Evolutionary conservation across 2,113 vertebrate genomes (phyloP).

Genomic region (Neodon shergylaensis): DNA sequence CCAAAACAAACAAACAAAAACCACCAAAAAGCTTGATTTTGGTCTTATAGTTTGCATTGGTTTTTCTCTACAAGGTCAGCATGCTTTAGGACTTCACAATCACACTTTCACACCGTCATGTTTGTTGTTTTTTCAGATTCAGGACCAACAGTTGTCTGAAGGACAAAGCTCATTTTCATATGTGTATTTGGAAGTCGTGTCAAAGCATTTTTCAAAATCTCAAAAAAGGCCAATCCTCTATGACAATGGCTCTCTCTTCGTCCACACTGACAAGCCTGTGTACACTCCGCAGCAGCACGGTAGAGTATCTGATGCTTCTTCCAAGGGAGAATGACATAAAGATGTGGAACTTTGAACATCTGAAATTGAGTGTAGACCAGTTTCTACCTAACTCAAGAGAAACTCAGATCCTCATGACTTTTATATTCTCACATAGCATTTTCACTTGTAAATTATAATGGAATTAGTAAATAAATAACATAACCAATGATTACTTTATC

Average conservation of each 20-base stretch:
- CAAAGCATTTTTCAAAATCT: conserved; percentile 86
- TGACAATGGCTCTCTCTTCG: conserved; percentile 92
- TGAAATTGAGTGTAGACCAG: not conserved
- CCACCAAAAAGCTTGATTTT: rapidly evolving
- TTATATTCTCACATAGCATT: not conserved
- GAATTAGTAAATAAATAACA: conserved; percentile 5
- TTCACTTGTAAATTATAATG: not conserved
- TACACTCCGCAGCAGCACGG: conserved; percentile 94
- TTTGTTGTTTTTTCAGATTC: conserved; percentile 84
- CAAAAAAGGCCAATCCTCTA: conserved; percentile 87
- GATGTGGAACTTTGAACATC: not conserved
- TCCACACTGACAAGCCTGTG: conserved; percentile 94
- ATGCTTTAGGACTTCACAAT: conserved; percentile 23
- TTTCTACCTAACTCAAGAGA: conserved; percentile 33
- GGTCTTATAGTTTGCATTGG: not conserved
- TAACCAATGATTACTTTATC: not conserved
- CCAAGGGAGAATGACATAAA: not conserved
- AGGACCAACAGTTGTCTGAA: conserved; percentile 82
- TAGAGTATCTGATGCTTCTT: conserved; percentile 73
- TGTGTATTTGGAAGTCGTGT: conserved; percentile 89
- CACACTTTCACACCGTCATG: not conserved
- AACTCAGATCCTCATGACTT: not conserved
- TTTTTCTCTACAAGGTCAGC: not conserved
- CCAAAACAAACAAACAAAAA: no score
- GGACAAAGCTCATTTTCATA: conserved; percentile 62